phyloP scores from a whole-genome alignment of 2,888 invertebrate species.

The Acholoe squamosa region DNA sequence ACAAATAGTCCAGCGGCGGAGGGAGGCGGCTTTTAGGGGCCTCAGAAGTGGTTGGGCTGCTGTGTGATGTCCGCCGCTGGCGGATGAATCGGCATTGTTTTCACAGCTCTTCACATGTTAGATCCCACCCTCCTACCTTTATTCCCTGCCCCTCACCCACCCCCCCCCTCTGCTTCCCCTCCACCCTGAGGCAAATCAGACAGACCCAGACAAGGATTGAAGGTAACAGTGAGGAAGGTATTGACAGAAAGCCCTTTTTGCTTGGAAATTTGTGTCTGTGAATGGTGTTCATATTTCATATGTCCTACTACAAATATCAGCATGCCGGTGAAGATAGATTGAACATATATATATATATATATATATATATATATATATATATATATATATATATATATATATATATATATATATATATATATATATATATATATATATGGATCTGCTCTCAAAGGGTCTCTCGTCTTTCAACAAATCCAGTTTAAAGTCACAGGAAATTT shows the following conservation, averaged over 20 bases:
- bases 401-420: too few relatives aligned
- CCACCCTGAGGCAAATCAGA: neutral
- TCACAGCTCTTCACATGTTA: slow-evolving; percentile 40
- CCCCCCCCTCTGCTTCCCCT: neutral
- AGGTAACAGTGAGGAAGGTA: neutral
- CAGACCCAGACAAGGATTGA: neutral
- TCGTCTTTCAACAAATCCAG: too few relatives aligned
- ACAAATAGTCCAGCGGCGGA: slow-evolving; percentile 45
- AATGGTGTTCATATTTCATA: too few relatives aligned
- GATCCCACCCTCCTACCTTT: neutral
- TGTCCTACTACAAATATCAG: too few relatives aligned
- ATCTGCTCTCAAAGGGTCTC: too few relatives aligned
- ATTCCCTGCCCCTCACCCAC: neutral
- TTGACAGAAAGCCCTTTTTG: neutral
- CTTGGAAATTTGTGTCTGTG: neutral
- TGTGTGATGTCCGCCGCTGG: slow-evolving; percentile 15
- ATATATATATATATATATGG: too few relatives aligned
- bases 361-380: too few relatives aligned
- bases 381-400: too few relatives aligned
- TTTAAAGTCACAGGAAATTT: too few relatives aligned
- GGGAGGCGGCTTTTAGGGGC: slow-evolving; percentile 41
- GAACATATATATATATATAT: too few relatives aligned
- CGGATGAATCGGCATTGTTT: slow-evolving; percentile 51
- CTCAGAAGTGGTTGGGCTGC: slow-evolving; percentile 10
- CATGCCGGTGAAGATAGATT: too few relatives aligned